These are phyloP conservation scores for Radopholus similis DNA, from an alignment of 1,140 invertebrate species.

Conservation along the genomic window DNA sequence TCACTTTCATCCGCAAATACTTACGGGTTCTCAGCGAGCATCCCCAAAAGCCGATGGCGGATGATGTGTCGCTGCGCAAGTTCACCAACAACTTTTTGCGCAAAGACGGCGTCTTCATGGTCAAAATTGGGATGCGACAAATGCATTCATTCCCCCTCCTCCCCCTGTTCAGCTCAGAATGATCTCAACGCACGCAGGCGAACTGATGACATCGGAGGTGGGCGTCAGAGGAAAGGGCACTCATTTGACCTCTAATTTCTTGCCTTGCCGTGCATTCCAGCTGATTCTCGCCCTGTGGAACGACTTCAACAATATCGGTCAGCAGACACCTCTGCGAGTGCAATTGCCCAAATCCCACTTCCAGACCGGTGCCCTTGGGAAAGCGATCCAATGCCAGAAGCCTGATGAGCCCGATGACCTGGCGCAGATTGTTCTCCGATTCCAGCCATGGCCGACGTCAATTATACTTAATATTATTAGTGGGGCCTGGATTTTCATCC, in stretches of 20 bases:
- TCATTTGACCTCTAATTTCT: too few relatives aligned
- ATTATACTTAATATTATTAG: too few relatives aligned
- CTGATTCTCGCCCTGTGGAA: conserved; percentile 59
- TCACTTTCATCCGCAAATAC: conserved; percentile 57
- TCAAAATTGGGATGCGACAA: conserved; percentile 23
- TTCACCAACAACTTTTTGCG: conserved; percentile 59
- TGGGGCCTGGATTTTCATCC: background rate
- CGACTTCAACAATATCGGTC: conserved; percentile 60
- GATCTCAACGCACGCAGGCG: conserved; percentile 56
- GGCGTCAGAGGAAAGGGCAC: too few relatives aligned
- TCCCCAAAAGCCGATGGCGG: conserved; percentile 54
- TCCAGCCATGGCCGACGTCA: too few relatives aligned
- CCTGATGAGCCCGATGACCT: background rate
- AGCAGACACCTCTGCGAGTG: conserved; percentile 1
- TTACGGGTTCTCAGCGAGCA: conserved; percentile 59
- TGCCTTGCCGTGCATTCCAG: too few relatives aligned
- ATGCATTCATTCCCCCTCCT: background rate
- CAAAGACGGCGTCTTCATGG: conserved; percentile 59
- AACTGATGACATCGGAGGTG: conserved; percentile 57
- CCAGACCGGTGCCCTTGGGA: background rate
- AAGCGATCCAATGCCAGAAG: background rate
- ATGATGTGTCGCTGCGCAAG: conserved; percentile 55
- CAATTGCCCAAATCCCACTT: conserved; percentile 1
- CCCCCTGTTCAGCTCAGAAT: conserved; percentile 22
- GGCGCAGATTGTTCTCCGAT: background rate